Evolutionary conservation across 2,113 vertebrate genomes (phyloP).

Genomic region (Trachemys scripta): DNA sequence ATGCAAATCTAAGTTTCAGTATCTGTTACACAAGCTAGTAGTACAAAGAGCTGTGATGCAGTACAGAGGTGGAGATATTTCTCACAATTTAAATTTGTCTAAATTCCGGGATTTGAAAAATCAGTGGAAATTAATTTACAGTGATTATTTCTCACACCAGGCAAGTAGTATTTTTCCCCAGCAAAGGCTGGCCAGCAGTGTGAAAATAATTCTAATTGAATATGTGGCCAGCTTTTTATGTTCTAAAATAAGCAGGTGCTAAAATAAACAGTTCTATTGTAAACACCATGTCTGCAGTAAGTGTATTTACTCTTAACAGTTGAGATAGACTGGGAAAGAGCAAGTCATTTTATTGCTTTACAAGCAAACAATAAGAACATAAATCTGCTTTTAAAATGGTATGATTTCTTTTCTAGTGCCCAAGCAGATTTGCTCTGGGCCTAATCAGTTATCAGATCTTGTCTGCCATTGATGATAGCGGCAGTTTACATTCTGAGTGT

Average conservation of each 20-base stretch:
- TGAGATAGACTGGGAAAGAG: conserved; percentile 23
- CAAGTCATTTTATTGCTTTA: conserved; percentile 51
- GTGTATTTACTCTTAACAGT: conserved; percentile 42
- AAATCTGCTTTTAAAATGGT: conserved; percentile 49
- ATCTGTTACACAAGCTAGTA: conserved; percentile 35
- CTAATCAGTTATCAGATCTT: not conserved
- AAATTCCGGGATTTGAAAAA: not conserved
- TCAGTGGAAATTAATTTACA: not conserved
- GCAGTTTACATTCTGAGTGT: not conserved
- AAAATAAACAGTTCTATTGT: not conserved
- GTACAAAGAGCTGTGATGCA: not conserved
- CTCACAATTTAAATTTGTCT: not conserved
- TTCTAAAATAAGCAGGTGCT: not conserved
- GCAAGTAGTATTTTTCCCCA: not conserved
- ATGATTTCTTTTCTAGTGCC: not conserved
- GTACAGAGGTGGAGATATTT: not conserved
- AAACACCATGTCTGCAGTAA: conserved; percentile 32
- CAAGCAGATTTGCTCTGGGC: conserved; percentile 8
- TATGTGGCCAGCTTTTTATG: not conserved
- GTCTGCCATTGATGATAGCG: not conserved
- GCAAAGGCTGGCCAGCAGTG: not conserved
- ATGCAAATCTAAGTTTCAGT: conserved; percentile 48
- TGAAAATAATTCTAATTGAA: not conserved
- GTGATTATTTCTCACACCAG: not conserved
- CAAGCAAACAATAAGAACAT: conserved; percentile 52